A percentile compares a stretch with the other conserved stretches of the same genome.
Evolutionary conservation across 2,113 vertebrate genomes (phyloP).

Genomic region (Otocyon megalotis): DNA sequence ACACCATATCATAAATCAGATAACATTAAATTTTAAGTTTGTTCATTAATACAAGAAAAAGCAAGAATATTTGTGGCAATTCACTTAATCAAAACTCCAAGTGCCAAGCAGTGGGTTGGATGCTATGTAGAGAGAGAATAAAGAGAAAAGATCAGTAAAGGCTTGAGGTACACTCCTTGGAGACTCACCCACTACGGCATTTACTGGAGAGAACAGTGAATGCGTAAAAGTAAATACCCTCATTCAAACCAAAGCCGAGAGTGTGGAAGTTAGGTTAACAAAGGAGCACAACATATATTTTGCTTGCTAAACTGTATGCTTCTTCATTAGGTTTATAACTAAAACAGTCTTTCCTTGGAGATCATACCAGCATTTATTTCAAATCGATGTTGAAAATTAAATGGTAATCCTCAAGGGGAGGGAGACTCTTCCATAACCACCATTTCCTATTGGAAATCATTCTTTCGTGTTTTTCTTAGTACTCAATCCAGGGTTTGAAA

Average conservation of each 20-base stretch:
- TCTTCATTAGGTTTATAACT: constrained; percentile 84
- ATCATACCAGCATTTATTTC: constrained; percentile 88
- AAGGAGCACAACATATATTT: constrained; percentile 82
- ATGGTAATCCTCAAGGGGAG: constrained; percentile 85
- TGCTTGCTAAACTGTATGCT: constrained; percentile 84
- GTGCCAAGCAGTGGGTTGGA: neutral
- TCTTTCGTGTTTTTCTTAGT: constrained; percentile 89
- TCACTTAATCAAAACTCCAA: neutral
- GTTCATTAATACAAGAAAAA: neutral
- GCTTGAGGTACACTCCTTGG: rapidly evolving
- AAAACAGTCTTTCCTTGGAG: constrained; percentile 85
- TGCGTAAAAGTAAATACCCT: neutral
- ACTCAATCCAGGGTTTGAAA: constrained; percentile 88
- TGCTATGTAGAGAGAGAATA: neutral
- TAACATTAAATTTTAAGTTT: neutral
- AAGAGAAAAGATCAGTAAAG: neutral
- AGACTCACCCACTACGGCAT: neutral
- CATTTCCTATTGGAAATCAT: constrained; percentile 86
- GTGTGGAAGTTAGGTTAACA: neutral
- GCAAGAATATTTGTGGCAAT: neutral
- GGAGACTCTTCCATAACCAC: constrained; percentile 79
- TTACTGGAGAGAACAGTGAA: constrained; percentile 66
- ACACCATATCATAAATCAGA: neutral
- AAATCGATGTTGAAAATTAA: constrained; percentile 91
- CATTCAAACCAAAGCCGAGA: constrained; percentile 70